Conservation (phyloP, 2,888 invertebrate genomes). For the Pterostichus madidus region DNA sequence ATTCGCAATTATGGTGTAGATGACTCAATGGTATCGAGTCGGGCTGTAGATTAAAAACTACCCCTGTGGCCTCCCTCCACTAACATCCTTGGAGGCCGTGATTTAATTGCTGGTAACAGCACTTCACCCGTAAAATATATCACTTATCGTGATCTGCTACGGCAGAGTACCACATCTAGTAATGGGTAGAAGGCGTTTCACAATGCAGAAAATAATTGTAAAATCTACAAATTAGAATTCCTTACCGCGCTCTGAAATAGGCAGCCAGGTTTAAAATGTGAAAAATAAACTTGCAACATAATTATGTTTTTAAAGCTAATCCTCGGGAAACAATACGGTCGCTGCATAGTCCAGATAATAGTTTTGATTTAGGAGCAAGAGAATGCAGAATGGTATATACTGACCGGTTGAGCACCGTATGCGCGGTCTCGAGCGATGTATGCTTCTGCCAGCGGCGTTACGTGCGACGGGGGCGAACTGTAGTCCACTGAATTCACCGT, state of each 20-base stretch:
- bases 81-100: too few relatives aligned
- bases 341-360: conserved; percentile 42
- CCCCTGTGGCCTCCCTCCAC: too few relatives aligned
- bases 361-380: conserved; percentile 25
- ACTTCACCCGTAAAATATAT: too few relatives aligned
- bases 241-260: background rate
- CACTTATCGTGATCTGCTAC: too few relatives aligned
- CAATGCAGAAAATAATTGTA: too few relatives aligned
- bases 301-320: conserved; percentile 24
- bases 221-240: too few relatives aligned
- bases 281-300: conserved; percentile 19
- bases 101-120: too few relatives aligned
- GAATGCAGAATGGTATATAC: conserved; percentile 68
- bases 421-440: conserved; percentile 75
- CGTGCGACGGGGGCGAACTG: conserved; percentile 72
- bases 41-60: too few relatives aligned
- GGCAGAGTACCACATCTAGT: too few relatives aligned
- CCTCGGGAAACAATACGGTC: conserved; percentile 24
- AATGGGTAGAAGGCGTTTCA: too few relatives aligned
- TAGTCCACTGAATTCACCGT: conserved; percentile 74
- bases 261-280: conserved; percentile 6
- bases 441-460: conserved; percentile 76
- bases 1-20: too few relatives aligned
- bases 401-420: conserved; percentile 75
- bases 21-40: too few relatives aligned